Evolutionary conservation across 2,888 invertebrate species (phyloP).

Genomic region (Disparrhopalites patrizii): DNA sequence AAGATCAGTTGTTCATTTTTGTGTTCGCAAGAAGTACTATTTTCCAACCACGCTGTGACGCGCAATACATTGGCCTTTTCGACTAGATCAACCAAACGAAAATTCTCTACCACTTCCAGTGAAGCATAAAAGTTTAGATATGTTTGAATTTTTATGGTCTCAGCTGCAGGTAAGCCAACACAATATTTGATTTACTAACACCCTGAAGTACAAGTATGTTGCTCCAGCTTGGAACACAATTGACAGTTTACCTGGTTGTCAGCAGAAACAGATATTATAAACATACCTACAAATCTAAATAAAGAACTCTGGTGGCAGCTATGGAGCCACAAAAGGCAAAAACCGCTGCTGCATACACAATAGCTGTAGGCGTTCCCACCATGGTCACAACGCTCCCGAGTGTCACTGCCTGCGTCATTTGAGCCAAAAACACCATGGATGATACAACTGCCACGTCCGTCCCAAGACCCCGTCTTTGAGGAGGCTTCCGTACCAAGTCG

Average conservation of each 20-base stretch:
- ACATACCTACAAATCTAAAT: constrained; percentile 72
- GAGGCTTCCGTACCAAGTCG: constrained; percentile 58
- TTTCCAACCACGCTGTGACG: no score
- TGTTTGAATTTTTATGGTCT: neutral
- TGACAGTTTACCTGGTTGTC: no score
- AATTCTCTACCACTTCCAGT: no score
- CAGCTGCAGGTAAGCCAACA: no score
- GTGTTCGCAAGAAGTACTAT: no score
- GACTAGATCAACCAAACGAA: neutral
- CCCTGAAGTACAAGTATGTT: no score
- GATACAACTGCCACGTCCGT: constrained; percentile 93
- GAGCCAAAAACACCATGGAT: constrained; percentile 93
- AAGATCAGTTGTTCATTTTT: no score
- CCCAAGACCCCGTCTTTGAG: constrained; percentile 78
- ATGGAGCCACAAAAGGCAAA: constrained; percentile 80
- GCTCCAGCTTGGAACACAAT: no score
- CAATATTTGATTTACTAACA: no score
- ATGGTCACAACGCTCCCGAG: constrained; percentile 78
- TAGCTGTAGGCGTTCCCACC: constrained; percentile 80
- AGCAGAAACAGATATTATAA: no score
- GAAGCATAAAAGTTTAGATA: neutral
- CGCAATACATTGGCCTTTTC: neutral
- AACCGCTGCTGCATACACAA: constrained; percentile 77
- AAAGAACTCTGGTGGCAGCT: constrained; percentile 81
- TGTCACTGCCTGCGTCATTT: constrained; percentile 80